phyloP scores from a whole-genome alignment of 1,140 invertebrate species.

The Procambarus virginalis region DNA sequence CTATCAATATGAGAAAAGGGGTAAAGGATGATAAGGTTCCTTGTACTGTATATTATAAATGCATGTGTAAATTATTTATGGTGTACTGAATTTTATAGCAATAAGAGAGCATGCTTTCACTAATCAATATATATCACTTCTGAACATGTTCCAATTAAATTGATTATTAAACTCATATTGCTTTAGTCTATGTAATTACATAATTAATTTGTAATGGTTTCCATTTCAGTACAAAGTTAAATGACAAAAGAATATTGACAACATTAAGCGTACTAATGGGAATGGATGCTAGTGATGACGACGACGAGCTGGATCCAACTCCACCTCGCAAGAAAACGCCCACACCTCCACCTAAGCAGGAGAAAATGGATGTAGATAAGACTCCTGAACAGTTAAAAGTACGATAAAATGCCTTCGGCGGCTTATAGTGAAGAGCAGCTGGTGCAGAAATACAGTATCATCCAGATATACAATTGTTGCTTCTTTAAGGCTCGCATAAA shows the following conservation, averaged over 20 bases:
- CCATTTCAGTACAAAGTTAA: constrained; percentile 74
- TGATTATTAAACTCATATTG: neutral
- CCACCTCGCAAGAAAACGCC: constrained; percentile 68
- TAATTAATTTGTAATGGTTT: neutral
- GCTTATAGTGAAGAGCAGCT: neutral
- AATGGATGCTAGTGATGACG: constrained; percentile 75
- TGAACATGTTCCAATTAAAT: too few relatives aligned
- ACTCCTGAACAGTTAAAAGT: constrained; percentile 80
- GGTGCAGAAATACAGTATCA: neutral
- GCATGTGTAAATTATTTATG: too few relatives aligned
- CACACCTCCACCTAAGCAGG: constrained; percentile 47
- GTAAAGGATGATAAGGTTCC: too few relatives aligned
- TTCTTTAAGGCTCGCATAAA: neutral
- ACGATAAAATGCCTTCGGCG: neutral
- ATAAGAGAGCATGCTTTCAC: too few relatives aligned
- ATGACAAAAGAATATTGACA: constrained; percentile 81
- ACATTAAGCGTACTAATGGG: constrained; percentile 84
- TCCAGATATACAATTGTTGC: neutral
- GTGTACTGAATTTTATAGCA: too few relatives aligned
- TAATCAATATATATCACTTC: too few relatives aligned
- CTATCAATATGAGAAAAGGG: too few relatives aligned
- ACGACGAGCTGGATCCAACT: constrained; percentile 75
- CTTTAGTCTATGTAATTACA: neutral
- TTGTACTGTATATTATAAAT: too few relatives aligned
- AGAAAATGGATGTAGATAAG: constrained; percentile 76